Evolutionary conservation across 35 echinoderm and acorn worm genomes (phyloP).

Genomic region (Lytechinus variegatus): DNA sequence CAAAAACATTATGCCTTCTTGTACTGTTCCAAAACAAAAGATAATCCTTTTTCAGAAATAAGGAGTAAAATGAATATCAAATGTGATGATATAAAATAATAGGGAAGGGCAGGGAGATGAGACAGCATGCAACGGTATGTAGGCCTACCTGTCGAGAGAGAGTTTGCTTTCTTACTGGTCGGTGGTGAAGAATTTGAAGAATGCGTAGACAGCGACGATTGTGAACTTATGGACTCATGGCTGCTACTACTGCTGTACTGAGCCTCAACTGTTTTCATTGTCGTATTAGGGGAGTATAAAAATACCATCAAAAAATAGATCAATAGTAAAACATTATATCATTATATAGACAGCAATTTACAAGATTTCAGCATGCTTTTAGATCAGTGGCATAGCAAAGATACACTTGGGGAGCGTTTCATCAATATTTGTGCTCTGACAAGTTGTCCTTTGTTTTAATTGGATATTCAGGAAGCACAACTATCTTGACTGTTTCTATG

Average conservation of each 20-base stretch:
- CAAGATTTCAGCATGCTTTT: conserved; percentile 1
- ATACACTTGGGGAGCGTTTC: background rate
- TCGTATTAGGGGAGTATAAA: conserved; percentile 12
- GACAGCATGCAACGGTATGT: background rate
- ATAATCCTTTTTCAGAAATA: background rate
- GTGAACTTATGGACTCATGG: conserved; percentile 95
- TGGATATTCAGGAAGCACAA: too few relatives aligned
- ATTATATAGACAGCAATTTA: background rate
- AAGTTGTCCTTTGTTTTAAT: too few relatives aligned
- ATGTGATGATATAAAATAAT: background rate
- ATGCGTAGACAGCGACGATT: conserved; percentile 95
- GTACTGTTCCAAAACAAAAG: background rate
- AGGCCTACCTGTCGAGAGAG: conserved; percentile 84
- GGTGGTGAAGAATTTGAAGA: conserved; percentile 97
- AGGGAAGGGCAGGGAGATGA: background rate
- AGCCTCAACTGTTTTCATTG: conserved; percentile 55
- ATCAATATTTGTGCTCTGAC: too few relatives aligned
- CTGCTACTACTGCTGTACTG: conserved; percentile 98
- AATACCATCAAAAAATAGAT: conserved; percentile 23
- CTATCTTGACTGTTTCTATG: too few relatives aligned
- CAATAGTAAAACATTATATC: background rate
- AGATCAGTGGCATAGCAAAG: background rate
- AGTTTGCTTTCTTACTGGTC: conserved; percentile 96
- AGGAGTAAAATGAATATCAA: background rate
- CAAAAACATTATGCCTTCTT: background rate